phyloP scores from a whole-genome alignment of 2,888 invertebrate species.

The Drosophila mimetica region DNA sequence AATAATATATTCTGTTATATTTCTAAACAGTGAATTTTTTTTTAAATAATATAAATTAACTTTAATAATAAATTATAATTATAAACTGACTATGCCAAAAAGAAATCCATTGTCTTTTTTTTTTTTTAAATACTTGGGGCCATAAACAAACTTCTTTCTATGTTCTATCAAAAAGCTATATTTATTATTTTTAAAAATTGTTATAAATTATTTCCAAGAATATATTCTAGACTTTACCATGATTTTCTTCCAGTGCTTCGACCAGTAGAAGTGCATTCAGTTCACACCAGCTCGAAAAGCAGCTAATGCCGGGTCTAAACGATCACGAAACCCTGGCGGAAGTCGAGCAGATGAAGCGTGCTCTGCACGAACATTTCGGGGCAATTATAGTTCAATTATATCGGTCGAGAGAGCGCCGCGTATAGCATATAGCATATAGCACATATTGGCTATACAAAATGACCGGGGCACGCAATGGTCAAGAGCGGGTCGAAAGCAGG shows the following conservation, averaged over 20 bases:
- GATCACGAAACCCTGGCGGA: slow-evolving; percentile 31
- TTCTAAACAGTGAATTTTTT: too few species aligned
- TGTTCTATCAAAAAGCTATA: too few species aligned
- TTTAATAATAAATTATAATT: too few species aligned
- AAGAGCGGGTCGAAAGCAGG: slow-evolving; percentile 41
- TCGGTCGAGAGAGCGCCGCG: slow-evolving; percentile 47
- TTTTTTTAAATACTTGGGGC: too few species aligned
- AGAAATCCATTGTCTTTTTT: too few species aligned
- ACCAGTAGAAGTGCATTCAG: slow-evolving; percentile 42
- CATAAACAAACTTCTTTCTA: too few species aligned
- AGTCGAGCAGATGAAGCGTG: slow-evolving; percentile 67
- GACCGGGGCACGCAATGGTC: slow-evolving; percentile 48
- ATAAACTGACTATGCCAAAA: too few species aligned
- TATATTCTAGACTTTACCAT: too few species aligned
- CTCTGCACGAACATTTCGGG: slow-evolving; percentile 49
- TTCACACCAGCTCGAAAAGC: slow-evolving; percentile 60
- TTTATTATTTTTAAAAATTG: too few species aligned
- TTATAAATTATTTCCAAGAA: too few species aligned
- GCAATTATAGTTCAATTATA: slow-evolving; percentile 78
- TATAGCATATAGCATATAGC: slow-evolving; percentile 23
- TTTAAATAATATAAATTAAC: too few species aligned
- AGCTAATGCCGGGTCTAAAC: slow-evolving; percentile 46
- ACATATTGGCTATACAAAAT: slow-evolving; percentile 11
- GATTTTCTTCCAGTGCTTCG: slow-evolving; percentile 7
- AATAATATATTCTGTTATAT: too few species aligned